These are phyloP conservation scores for Callopanchax toddi DNA, from an alignment of 2,113 vertebrate species.

Conservation along the genomic window DNA sequence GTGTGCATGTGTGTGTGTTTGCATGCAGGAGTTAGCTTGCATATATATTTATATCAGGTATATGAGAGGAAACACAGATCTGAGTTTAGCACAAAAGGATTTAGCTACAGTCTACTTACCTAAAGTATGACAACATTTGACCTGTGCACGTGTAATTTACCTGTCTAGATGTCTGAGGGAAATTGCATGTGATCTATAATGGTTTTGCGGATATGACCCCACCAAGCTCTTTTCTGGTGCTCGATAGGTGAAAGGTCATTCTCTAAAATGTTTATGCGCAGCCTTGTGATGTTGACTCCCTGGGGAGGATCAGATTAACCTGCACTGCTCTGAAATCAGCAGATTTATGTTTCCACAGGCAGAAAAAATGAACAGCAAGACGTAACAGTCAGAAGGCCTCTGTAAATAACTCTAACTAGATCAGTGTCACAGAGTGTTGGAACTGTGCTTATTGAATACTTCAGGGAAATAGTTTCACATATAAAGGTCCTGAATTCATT, in stretches of 20 bases:
- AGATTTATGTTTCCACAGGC: slow-evolving; percentile 12
- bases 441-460: no score
- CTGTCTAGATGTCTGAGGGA: slow-evolving; percentile 37
- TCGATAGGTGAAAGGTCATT: slow-evolving; percentile 66
- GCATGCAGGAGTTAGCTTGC: slow-evolving; percentile 2
- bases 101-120: background rate
- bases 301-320: slow-evolving; percentile 41
- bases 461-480: no score
- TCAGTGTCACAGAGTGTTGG: no score
- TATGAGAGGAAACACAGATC: slow-evolving; percentile 21
- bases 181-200: slow-evolving; percentile 52
- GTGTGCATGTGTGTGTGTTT: slow-evolving; percentile 34
- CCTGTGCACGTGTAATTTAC: slow-evolving; percentile 17
- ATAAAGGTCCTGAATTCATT: background rate
- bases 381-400: background rate
- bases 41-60: slow-evolving; percentile 17
- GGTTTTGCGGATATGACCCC: slow-evolving; percentile 45
- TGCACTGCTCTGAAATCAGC: slow-evolving; percentile 33
- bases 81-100: slow-evolving; percentile 17
- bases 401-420: no score
- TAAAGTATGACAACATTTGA: background rate
- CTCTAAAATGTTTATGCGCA: slow-evolving; percentile 71
- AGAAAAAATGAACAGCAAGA: slow-evolving; percentile 1
- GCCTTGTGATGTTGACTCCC: slow-evolving; percentile 57
- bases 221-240: slow-evolving; percentile 33